These are phyloP conservation scores for Neoarius graeffei DNA, from an alignment of 2,113 vertebrate genomes.

Conservation along the genomic window DNA sequence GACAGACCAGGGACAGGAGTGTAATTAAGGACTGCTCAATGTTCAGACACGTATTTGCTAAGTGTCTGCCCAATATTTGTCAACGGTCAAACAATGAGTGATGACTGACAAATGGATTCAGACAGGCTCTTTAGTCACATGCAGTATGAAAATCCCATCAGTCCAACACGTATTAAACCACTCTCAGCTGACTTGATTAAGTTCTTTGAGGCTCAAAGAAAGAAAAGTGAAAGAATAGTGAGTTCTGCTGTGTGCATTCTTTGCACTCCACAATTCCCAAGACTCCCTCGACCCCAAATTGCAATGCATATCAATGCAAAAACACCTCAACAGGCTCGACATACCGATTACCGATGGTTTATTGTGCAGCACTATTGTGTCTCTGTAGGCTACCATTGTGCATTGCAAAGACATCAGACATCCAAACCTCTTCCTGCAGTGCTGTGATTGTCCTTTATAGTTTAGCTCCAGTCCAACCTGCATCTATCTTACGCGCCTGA, in stretches of 20 bases:
- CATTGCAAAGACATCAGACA: not conserved
- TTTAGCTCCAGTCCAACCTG: slow-evolving; percentile 1
- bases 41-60: slow-evolving; percentile 36
- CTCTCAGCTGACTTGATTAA: slow-evolving; percentile 23
- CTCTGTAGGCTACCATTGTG: not conserved
- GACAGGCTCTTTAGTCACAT: slow-evolving; percentile 32
- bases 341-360: slow-evolving; percentile 3
- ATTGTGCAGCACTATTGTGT: slow-evolving; percentile 11
- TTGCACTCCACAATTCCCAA: slow-evolving; percentile 16
- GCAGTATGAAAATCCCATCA: slow-evolving; percentile 20
- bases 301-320: slow-evolving; percentile 11
- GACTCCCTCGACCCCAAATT: not conserved
- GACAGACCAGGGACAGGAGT: slow-evolving; percentile 14
- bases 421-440: not conserved
- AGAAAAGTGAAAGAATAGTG: not conserved
- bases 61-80: slow-evolving; percentile 27
- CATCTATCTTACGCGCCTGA: slow-evolving; percentile 1
- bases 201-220: slow-evolving; percentile 1
- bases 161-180: slow-evolving; percentile 1
- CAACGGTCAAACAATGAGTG: slow-evolving; percentile 21
- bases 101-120: slow-evolving; percentile 41
- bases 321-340: not conserved
- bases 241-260: slow-evolving; percentile 24
- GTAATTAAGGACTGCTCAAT: slow-evolving; percentile 17
- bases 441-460: not conserved